Base-by-base conservation (phyloP, 2,888 invertebrate genomes). In the Hermaeophaga mercurialis region DNA sequence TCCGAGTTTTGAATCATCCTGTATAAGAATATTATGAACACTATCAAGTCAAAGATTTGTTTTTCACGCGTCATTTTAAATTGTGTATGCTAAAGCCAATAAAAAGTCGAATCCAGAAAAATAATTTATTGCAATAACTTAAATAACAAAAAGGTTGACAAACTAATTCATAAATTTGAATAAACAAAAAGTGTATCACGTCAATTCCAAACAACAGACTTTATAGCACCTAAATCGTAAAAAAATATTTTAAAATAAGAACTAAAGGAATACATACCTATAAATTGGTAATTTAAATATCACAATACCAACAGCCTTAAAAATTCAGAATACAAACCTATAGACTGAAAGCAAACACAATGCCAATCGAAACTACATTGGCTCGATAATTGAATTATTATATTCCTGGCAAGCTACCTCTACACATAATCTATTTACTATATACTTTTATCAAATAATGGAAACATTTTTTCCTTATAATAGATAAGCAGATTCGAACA, bases 261-360 rank as follows among this genome's bases (percentile, higher is more conserved):
- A 46, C 43, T 50, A 54, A 48, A 50, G 45, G 50, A 59, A 48
- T 61, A 52, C 11, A 50, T 19, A 56, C 43, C 49, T 47, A 41
- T 31, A 31, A 12, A 56, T 56, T 60, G 61, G 63, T 61, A 59
- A 54, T 56, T 54, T 48, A 56, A 43, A 56, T 62, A 65, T 66
- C 65, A 64, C 65, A 63, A 58, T 64, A 63, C 61, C 64, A 65
- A 64, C 62, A 61, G 59, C 55, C 62, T 61, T 59, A 38, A 54
- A 44, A 52, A 38, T 47, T 55, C 52, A 59, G n/a, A 31, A 33
- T 52, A 24, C 34, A 34, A 43, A 36, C 6, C 12, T 47, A 34
- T 5, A 22, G n/a, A 9, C 24, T 15, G 36, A 14, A 22, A 22
- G 6, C n/a, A 3, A 19, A 47, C 31, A 36, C 34, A 34, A 47